These are phyloP conservation scores for Episyrphus balteatus DNA, from an alignment of 1,140 invertebrate genomes.

Conservation along the genomic window DNA sequence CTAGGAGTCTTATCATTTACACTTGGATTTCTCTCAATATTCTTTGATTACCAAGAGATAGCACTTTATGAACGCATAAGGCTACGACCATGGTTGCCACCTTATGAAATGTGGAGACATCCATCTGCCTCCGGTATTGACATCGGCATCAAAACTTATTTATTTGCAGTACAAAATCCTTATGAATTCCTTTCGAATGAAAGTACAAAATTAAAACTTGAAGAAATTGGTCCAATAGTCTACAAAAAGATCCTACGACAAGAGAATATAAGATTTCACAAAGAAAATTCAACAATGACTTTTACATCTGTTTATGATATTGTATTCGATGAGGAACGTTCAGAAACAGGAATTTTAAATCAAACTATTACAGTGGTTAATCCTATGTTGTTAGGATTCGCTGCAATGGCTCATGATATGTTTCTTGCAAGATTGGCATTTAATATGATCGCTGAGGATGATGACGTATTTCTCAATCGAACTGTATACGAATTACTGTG, in stretches of 20 bases:
- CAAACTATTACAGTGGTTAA: conserved; percentile 44
- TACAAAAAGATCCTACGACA: conserved; percentile 46
- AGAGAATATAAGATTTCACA: conserved; percentile 42
- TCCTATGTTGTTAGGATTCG: conserved; percentile 37
- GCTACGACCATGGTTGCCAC: neutral
- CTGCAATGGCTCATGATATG: neutral
- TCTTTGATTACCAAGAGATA: no score
- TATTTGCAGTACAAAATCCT: conserved; percentile 55
- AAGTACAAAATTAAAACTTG: conserved; percentile 38
- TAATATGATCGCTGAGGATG: neutral
- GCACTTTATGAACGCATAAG: neutral
- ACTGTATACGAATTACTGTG: conserved; percentile 1
- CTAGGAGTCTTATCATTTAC: no score
- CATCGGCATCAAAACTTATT: conserved; percentile 45
- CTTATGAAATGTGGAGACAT: conserved; percentile 38
- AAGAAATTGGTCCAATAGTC: conserved; percentile 46
- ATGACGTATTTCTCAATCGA: neutral
- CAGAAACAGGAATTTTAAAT: conserved; percentile 40
- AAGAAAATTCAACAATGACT: conserved; percentile 44
- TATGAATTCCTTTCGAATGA: conserved; percentile 42
- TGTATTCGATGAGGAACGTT: conserved; percentile 43
- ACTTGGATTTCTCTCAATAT: no score
- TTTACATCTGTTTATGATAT: conserved; percentile 42
- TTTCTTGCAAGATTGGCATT: neutral
- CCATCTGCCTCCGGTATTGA: conserved; percentile 30